Percentiles rank a stretch among this genome's conserved stretches.
These are phyloP conservation scores for Lateolabrax maculatus DNA, from an alignment of 2,797 vertebrate species.

Conservation along the genomic window DNA sequence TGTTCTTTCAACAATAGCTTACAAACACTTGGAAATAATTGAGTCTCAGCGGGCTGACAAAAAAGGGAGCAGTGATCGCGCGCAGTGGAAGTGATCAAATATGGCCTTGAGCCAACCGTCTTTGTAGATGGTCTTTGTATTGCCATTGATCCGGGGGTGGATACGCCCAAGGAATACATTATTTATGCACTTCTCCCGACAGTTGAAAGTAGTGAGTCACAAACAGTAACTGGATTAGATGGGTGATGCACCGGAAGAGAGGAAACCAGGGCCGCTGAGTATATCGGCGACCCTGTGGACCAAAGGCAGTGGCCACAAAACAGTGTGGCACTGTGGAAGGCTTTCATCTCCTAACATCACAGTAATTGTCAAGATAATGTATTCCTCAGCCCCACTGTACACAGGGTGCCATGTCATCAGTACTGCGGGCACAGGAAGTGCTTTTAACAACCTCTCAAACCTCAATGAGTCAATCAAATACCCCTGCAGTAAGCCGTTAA, in stretches of 20 bases:
- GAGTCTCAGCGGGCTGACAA: constrained; percentile 81
- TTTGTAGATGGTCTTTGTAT: constrained; percentile 87
- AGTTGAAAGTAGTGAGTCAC: constrained; percentile 76
- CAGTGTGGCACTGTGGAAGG: background rate
- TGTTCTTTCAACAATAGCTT: constrained; percentile 86
- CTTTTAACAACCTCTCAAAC: constrained; percentile 53
- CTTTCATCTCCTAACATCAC: constrained; percentile 70
- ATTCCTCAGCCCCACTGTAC: constrained; percentile 44
- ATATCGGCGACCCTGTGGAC: constrained; percentile 57
- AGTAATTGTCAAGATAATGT: constrained; percentile 71
- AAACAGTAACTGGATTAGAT: constrained; percentile 78
- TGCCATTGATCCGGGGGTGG: constrained; percentile 86
- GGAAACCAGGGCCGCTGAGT: constrained; percentile 46
- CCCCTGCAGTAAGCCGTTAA: constrained; percentile 25
- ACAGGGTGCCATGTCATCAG: constrained; percentile 40
- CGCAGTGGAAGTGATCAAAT: constrained; percentile 86
- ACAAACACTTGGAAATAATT: constrained; percentile 88
- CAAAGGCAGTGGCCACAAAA: constrained; percentile 56
- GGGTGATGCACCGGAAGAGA: constrained; percentile 68
- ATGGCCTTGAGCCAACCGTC: constrained; percentile 86
- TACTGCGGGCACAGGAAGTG: constrained; percentile 48
- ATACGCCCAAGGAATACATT: constrained; percentile 84
- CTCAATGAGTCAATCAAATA: constrained; percentile 33
- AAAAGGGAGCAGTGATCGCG: constrained; percentile 72
- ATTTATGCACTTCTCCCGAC: constrained; percentile 73